Base-by-base conservation (phyloP, 2,113 vertebrate genomes). In the Indicator maculatus region DNA sequence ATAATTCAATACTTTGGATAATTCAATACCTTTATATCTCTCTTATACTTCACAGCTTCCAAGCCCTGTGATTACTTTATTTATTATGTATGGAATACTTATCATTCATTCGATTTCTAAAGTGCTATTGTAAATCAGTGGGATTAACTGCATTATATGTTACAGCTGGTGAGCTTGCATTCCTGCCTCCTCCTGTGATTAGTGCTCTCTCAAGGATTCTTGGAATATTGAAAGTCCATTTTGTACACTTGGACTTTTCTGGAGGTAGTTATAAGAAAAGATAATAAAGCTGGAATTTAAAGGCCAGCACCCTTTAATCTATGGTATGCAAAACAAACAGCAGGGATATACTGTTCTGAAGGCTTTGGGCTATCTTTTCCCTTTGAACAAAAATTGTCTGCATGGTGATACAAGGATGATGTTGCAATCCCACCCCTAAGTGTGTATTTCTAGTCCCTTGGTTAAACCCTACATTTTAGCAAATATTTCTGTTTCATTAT, bases 71-170 rank as follows among this genome's bases (percentile, higher is more conserved):
- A 95, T 97, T 95, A 93, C 83, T 95, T 18, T 92, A 85, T 94
- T 80, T 88, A 70, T 86, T 93, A 87, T 38, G 45, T 76, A 93
- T 67, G 79, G 86, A 91, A 96, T 90, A 89, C 63, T 78, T 92
- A 75, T 72, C 79, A 89, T 95, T 95, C 90, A 80, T 87, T 86
- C 91, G 82, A 93, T 89, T 95, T 88, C 91, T 89, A 23, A 94
- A 87, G 75, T 65, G 85, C 70, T 94, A 77, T 87, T 96, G 89
- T 89, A 96, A 96, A 92, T 93, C 64, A 83, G 71, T 56, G 77
- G 95, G 94, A 96, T 97, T 96, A 97, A 96, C 95, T 80, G 66
- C 53, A 93, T 96, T 97, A 95, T 94, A 24, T 88, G 64, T 88
- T 92, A 93, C 93, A 89, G 91, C 94, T 96, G 93, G 73, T 26